Evolutionary conservation across 2,888 invertebrate species (phyloP).

Genomic region (Pterostichus niger): DNA sequence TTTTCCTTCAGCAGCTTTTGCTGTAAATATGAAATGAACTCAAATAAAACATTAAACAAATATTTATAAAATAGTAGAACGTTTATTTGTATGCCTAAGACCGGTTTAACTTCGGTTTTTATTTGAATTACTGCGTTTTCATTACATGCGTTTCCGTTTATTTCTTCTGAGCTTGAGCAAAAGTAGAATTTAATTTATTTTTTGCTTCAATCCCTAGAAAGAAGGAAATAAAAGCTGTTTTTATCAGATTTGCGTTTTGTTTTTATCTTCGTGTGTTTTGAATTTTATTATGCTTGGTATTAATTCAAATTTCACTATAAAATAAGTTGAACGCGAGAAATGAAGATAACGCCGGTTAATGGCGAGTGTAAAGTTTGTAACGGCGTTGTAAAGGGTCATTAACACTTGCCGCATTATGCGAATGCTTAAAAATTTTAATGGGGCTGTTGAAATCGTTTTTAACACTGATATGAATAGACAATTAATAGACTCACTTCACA

Average conservation of each 20-base stretch:
- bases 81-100: background rate
- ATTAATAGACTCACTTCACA: background rate
- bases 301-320: conserved; percentile 60
- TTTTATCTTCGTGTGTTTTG: conserved; percentile 51
- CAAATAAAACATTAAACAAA: background rate
- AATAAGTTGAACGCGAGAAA: conserved; percentile 48
- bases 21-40: background rate
- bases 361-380: conserved; percentile 30
- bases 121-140: conserved; percentile 44
- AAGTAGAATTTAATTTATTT: conserved; percentile 53
- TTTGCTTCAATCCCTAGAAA: conserved; percentile 19
- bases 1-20: background rate
- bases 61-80: too few species aligned
- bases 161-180: background rate
- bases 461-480: conserved; percentile 15
- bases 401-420: background rate
- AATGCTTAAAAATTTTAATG: conserved; percentile 22
- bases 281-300: conserved; percentile 50
- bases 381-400: conserved; percentile 8
- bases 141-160: conserved; percentile 37
- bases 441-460: background rate
- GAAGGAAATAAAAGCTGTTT: conserved; percentile 50
- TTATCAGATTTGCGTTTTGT: conserved; percentile 55
- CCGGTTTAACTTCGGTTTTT: conserved; percentile 13
- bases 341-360: conserved; percentile 51